A percentile compares a stretch with the other conserved stretches of the same genome.
Conservation (phyloP, 2,797 vertebrate species). For the Notoglanidium macrostoma region DNA sequence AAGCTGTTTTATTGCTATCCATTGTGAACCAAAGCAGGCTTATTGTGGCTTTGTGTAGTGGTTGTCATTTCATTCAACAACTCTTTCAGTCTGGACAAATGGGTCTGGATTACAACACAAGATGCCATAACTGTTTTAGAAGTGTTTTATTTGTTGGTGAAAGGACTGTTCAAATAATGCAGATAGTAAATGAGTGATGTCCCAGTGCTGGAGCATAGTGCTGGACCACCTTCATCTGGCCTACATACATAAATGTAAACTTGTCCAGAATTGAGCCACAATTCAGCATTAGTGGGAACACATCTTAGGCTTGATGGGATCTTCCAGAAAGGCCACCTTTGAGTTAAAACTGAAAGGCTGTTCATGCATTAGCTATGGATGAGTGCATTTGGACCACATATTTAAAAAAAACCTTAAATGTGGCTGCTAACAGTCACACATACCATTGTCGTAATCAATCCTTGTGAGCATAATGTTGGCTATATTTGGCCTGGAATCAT, state of each 20-base stretch:
- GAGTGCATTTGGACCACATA: neutral
- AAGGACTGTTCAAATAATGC: slow-evolving; percentile 19
- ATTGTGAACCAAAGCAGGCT: slow-evolving; percentile 40
- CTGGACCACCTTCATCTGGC: slow-evolving; percentile 10
- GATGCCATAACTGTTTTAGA: slow-evolving; percentile 13
- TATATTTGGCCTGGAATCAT: neutral
- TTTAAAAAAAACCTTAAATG: neutral
- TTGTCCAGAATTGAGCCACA: neutral
- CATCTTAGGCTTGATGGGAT: neutral
- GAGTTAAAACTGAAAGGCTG: neutral
- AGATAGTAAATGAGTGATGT: slow-evolving; percentile 20
- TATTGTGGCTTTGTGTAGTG: slow-evolving; percentile 30
- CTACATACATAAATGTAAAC: neutral
- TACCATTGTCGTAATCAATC: neutral
- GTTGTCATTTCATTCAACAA: slow-evolving; percentile 28
- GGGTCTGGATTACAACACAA: slow-evolving; percentile 7
- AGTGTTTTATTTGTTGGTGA: slow-evolving; percentile 28
- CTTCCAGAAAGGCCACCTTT: neutral
- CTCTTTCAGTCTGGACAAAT: slow-evolving; percentile 1
- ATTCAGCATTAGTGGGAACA: slow-evolving; percentile 13
- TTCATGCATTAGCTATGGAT: neutral
- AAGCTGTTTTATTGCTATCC: slow-evolving; percentile 41
- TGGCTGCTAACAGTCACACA: neutral
- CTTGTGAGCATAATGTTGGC: neutral
- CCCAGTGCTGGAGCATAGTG: neutral